Base-by-base conservation (phyloP, 2,113 vertebrate species). In the Orthonyx spaldingii region DNA sequence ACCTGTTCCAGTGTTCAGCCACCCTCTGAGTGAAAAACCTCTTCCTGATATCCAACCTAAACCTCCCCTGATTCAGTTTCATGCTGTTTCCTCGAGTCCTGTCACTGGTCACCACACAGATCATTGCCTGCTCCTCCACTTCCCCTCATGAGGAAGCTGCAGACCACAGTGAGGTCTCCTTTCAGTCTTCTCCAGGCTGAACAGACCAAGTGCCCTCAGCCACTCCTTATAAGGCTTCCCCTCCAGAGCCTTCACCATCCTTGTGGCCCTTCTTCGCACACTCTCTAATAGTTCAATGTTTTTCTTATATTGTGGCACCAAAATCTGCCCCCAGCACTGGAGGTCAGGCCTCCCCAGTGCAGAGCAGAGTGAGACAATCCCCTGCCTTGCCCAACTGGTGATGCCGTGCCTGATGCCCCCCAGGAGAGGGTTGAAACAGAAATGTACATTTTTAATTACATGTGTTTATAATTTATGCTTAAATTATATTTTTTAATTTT, bases 321-420 rank as follows among this genome's bases (percentile, higher is more conserved):
- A 68, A 22, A 55, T 6, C 16, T 18, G 30, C 18, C 13, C 46
- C 15, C n/a, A 41, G 15, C 2, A 1, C 30, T 75, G 1, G 0
- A 44, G 33, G 15, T 57, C 42, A 37, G 50, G 37, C 12, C 0
- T 2, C 15, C 42, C 8, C 18, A n/a, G 28, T 13, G 11, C 53
- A 41, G 53, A 74, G 53, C 37, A 82, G 33, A 68, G 47, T 0
- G 0, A 39, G 16, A 41, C 47, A 68, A 11, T 53, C 70, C 24
- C 30, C 11, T 60, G 30, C 17, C 47, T 69, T 46, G 7, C 10
- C 47, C 0, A 0, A 14, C 47, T 55, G 61, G 14, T 3, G 3
- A 4, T 68, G 53, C 33, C 72, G 37, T 16, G 23, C 13, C 77
- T 46, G 52, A 24, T 66, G 37, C 12, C 0, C 33, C 11, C 22